Conservation (phyloP, 2,888 invertebrate genomes). For the Platycheirus albimanus region DNA sequence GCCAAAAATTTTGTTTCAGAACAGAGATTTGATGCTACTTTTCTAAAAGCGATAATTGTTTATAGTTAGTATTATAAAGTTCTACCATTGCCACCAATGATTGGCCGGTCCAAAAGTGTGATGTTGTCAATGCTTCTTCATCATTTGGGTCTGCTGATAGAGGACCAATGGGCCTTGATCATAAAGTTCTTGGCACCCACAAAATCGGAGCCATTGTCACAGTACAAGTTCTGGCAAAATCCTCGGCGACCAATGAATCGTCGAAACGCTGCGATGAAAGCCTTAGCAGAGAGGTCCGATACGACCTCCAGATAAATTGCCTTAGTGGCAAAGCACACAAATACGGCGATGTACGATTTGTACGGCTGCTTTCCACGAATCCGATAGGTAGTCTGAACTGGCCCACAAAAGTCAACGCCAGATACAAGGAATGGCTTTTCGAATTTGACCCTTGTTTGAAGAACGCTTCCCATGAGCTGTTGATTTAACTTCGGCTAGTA, state of each 20-base stretch:
- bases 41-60: conserved; percentile 1
- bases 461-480: background rate
- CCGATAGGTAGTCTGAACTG: background rate
- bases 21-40: background rate
- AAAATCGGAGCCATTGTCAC: background rate
- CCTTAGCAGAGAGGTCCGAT: background rate
- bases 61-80: background rate
- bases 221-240: background rate
- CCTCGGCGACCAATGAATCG: background rate
- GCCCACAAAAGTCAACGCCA: background rate
- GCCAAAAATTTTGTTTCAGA: background rate
- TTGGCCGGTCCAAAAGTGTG: conserved; percentile 6
- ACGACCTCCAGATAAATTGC: background rate
- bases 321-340: background rate
- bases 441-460: background rate
- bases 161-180: background rate
- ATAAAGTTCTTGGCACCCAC: background rate
- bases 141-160: conserved; percentile 18
- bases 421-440: too few relatives aligned
- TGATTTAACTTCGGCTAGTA: background rate
- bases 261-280: background rate
- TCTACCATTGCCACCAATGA: background rate
- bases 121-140: conserved; percentile 10
- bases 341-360: too few relatives aligned
- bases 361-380: background rate